These are phyloP conservation scores for Neolamprologus cancellatus DNA, from an alignment of 2,113 vertebrate species.

Conservation along the genomic window DNA sequence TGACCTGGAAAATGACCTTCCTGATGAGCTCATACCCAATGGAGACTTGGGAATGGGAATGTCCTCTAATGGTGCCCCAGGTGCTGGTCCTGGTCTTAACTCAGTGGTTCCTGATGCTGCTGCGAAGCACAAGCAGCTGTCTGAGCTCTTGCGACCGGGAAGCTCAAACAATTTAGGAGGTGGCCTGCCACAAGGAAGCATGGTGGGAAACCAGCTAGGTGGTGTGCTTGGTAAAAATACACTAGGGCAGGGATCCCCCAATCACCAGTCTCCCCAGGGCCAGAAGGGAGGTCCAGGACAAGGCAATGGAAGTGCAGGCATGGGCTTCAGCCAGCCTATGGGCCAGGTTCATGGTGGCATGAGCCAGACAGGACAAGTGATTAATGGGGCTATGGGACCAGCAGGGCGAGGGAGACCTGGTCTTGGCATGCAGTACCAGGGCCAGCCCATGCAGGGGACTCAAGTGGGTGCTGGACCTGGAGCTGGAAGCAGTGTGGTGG, in stretches of 20 bases:
- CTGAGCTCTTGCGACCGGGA: conserved; percentile 89
- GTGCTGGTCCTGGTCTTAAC: conserved; percentile 64
- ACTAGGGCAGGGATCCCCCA: conserved; percentile 78
- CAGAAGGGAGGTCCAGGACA: conserved; percentile 83
- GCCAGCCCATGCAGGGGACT: conserved; percentile 82
- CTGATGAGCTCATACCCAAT: conserved; percentile 95
- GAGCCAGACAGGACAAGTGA: conserved; percentile 86
- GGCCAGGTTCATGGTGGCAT: conserved; percentile 85
- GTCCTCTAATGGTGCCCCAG: conserved; percentile 58
- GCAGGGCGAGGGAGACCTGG: conserved; percentile 83
- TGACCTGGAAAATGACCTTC: conserved; percentile 97
- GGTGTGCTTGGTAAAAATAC: conserved; percentile 85
- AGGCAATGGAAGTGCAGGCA: conserved; percentile 77
- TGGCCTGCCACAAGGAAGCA: conserved; percentile 77
- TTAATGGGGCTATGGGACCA: conserved; percentile 88
- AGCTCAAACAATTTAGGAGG: conserved; percentile 77
- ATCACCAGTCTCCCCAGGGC: conserved; percentile 82
- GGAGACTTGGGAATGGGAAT: conserved; percentile 83
- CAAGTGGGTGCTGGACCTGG: conserved; percentile 76
- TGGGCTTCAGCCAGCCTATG: conserved; percentile 86
- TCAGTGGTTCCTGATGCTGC: conserved; percentile 87
- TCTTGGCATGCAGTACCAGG: conserved; percentile 83
- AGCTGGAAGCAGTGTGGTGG: conserved; percentile 81
- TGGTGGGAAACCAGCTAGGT: conserved; percentile 78
- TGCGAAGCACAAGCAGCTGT: conserved; percentile 95